These are phyloP conservation scores for Dichetophora obliterata DNA, from an alignment of 2,888 invertebrate genomes.

Conservation along the genomic window DNA sequence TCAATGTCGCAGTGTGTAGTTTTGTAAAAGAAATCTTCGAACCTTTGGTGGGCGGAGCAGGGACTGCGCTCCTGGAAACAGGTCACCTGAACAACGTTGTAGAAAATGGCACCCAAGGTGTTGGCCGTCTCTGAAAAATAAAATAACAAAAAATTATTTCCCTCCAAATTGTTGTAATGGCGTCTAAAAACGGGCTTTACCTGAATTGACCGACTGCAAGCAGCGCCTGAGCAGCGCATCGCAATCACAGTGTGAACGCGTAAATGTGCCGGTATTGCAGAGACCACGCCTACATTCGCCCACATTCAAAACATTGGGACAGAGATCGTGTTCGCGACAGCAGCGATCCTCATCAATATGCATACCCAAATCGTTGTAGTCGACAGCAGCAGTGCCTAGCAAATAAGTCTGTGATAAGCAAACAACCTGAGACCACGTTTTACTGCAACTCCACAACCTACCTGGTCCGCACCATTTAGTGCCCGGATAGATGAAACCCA, in stretches of 20 bases:
- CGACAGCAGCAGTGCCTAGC: conserved; percentile 73
- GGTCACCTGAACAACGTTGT: conserved; percentile 80
- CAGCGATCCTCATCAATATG: conserved; percentile 78
- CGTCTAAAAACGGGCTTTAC: conserved; percentile 46
- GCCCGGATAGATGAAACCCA: conserved; percentile 76
- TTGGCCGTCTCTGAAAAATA: conserved; percentile 76
- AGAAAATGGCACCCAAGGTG: conserved; percentile 80
- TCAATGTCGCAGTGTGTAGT: conserved; percentile 58
- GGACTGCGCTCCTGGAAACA: conserved; percentile 79
- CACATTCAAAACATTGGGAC: conserved; percentile 74
- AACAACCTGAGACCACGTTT: no score
- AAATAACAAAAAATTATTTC: not conserved
- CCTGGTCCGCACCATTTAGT: conserved; percentile 86
- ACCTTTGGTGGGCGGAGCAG: conserved; percentile 77
- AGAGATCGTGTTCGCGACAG: conserved; percentile 81
- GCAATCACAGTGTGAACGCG: conserved; percentile 82
- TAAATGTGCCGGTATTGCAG: conserved; percentile 79
- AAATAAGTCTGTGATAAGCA: not conserved
- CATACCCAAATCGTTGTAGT: conserved; percentile 76
- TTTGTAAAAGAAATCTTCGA: conserved; percentile 62
- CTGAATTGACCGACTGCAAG: conserved; percentile 75
- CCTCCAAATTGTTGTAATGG: no score
- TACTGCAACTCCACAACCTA: conserved; percentile 48
- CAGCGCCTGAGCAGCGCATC: conserved; percentile 80
- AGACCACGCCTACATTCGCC: conserved; percentile 75